Conservation (phyloP, 2,888 invertebrate genomes). For the Drosophila fulvimacula region DNA sequence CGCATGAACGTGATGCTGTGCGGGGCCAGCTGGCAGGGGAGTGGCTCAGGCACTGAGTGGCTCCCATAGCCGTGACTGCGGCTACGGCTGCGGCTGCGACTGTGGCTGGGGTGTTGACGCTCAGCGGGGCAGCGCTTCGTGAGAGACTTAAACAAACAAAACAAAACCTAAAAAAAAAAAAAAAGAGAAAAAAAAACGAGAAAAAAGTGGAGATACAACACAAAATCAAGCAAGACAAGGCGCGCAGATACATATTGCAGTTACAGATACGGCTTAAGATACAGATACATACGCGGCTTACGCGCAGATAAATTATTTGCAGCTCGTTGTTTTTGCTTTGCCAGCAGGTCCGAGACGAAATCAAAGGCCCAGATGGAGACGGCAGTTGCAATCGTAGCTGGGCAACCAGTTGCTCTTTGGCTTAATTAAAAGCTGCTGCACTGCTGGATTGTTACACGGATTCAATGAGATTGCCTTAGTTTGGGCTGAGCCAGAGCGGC, state of each 20-base stretch:
- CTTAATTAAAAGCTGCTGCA: conserved; percentile 80
- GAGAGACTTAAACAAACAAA: conserved; percentile 66
- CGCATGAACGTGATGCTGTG: conserved; percentile 80
- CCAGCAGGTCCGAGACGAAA: conserved; percentile 35
- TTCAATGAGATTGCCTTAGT: conserved; percentile 46
- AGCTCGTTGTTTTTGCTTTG: background rate
- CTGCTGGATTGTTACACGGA: conserved; percentile 75
- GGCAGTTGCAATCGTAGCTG: conserved; percentile 10
- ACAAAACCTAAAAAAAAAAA: conserved; percentile 9
- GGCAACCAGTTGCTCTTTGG: conserved; percentile 80
- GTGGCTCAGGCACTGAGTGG: conserved; percentile 35
- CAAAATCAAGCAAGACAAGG: conserved; percentile 38
- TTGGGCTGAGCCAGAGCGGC: background rate
- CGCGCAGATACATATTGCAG: conserved; percentile 61
- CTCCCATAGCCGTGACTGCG: conserved; percentile 38
- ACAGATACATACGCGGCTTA: conserved; percentile 68
- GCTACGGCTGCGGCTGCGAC: conserved; percentile 11
- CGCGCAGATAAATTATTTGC: conserved; percentile 79
- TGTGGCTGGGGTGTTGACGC: conserved; percentile 73
- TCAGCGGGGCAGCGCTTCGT: conserved; percentile 74
- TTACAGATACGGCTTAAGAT: conserved; percentile 58
- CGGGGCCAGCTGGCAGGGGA: conserved; percentile 4
- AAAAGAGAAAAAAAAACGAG: conserved; percentile 16
- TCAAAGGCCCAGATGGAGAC: conserved; percentile 14
- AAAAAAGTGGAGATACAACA: conserved; percentile 17